Evolutionary conservation across 2,113 vertebrate species (phyloP), one percentile per base, ranked within the genome.

Genomic region (Anguilla japonica): DNA sequence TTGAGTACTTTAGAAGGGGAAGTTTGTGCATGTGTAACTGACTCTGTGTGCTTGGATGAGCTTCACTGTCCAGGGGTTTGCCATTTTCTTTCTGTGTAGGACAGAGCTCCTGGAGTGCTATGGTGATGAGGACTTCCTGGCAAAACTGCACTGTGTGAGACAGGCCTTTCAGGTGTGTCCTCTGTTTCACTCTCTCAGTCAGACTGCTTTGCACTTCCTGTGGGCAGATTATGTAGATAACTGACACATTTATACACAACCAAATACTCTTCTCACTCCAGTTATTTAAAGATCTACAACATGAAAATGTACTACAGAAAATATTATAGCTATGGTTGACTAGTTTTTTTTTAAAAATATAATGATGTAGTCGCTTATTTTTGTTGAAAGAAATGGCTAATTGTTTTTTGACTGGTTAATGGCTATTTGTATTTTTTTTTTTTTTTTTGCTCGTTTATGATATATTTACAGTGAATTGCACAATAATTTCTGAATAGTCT

Each of bases 81-180:
- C n/a, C 88, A 9, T 82, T 85, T 82, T 89, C n/a, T 46, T 41
- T 18, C 22, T 22, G 26, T 53, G 60, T 86, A 96, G 96, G 92
- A 94, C 95, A 0, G 98, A 98, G 90, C 91, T 99, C 86, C 94
- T 99, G 88, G 97, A 97, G 93, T 99, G 98, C 94, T 98, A 97
- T 89, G 96, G 95, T 0, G 97, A 99, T 92, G 96, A 99, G 84
- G 98, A 99, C 93, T 99, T 99, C 90, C 95, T 99, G 3, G 97
- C 98, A 0, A 99, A 99, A 92, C 96, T 99, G 81, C 97, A 99
- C 5, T 99, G 98, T 16, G 94, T 99, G 88, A 96, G 98, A 83
- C 97, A 99, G 93, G 98, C 98, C 79, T 99, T 99, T 83, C 94
- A 98, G 97, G 98, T 99, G 78, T 86, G 92, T 89, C 20, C 34